phyloP scores from a whole-genome alignment of 1,140 invertebrate genomes.

The Drosophila punjabiensis region DNA sequence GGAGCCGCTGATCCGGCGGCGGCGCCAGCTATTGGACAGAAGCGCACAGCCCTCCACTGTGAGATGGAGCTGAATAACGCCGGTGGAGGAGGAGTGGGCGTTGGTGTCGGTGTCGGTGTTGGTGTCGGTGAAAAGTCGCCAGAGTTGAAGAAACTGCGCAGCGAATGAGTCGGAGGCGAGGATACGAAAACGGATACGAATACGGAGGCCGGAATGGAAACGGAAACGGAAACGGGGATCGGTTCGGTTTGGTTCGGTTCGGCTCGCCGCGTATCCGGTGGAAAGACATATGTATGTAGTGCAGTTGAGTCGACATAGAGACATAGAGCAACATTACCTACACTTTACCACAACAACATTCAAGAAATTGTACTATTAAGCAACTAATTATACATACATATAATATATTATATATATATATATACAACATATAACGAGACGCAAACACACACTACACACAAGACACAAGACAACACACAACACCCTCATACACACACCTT shows the following conservation, averaged over 20 bases:
- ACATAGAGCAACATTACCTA: conserved; percentile 82
- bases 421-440: conserved; percentile 68
- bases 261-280: conserved; percentile 68
- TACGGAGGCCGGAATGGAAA: conserved; percentile 8
- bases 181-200: conserved; percentile 22
- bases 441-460: conserved; percentile 44
- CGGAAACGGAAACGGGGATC: too few relatives aligned
- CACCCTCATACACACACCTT: conserved; percentile 24
- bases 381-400: conserved; percentile 82
- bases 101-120: neutral
- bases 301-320: conserved; percentile 71
- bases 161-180: conserved; percentile 69
- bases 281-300: conserved; percentile 84
- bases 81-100: conserved; percentile 8
- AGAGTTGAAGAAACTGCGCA: conserved; percentile 83
- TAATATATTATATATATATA: conserved; percentile 84
- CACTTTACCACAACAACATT: conserved; percentile 84
- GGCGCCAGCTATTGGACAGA: conserved; percentile 62
- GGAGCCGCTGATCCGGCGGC: conserved; percentile 30
- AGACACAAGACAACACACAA: conserved; percentile 14
- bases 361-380: conserved; percentile 83
- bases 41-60: conserved; percentile 66
- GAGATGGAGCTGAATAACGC: conserved; percentile 48
- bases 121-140: conserved; percentile 63
- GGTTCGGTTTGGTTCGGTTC: conserved; percentile 25